Evolutionary conservation across 2,797 vertebrate genomes (phyloP).

Genomic region (Lemur catta): DNA sequence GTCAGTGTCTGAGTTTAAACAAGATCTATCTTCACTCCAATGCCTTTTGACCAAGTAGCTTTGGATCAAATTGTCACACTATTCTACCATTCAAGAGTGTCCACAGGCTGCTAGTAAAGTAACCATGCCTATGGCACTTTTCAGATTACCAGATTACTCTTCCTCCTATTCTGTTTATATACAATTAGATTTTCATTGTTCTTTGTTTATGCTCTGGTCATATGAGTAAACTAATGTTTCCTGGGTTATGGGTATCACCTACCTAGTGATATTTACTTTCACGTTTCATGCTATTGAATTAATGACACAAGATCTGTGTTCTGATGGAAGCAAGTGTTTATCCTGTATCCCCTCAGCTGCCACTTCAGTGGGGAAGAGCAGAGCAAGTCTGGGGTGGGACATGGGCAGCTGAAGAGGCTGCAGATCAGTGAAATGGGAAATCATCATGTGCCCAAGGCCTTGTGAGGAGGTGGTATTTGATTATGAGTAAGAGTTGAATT

Average conservation of each 20-base stretch:
- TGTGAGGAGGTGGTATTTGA: not conserved
- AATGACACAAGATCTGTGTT: not conserved
- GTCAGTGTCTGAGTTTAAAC: not conserved
- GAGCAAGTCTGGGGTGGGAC: not conserved
- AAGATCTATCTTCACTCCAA: not conserved
- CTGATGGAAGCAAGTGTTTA: not conserved
- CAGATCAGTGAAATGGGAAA: not conserved
- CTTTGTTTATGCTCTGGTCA: not conserved
- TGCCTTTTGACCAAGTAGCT: not conserved
- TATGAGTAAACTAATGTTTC: not conserved
- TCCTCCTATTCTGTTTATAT: not conserved
- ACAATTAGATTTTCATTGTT: not conserved
- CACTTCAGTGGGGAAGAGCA: rapidly evolving
- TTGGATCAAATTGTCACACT: not conserved
- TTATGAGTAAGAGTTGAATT: not conserved
- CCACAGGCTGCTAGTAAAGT: not conserved
- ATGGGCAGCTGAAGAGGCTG: not conserved
- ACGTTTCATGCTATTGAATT: not conserved
- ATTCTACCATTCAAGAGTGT: not conserved
- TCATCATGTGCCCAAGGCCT: not conserved
- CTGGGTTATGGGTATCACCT: not conserved
- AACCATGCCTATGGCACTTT: not conserved
- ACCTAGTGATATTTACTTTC: not conserved
- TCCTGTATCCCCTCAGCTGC: too few relatives aligned
- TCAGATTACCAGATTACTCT: not conserved